Evolutionary conservation across 2,888 invertebrate species (phyloP).

Genomic region (Scrobipalpa atriplicella): DNA sequence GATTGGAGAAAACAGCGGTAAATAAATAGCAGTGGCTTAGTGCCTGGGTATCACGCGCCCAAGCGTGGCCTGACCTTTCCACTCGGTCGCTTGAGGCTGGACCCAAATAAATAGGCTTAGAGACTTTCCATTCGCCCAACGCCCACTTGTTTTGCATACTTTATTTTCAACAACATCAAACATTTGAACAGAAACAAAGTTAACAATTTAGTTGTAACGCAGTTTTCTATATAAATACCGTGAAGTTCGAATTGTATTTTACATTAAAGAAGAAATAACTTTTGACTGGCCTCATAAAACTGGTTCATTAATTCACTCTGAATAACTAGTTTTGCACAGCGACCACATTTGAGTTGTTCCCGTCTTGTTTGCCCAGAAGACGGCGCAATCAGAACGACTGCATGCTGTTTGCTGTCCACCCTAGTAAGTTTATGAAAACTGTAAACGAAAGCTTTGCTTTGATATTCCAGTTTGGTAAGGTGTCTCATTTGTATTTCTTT

Average conservation of each 20-base stretch:
- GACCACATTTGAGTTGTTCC: background rate
- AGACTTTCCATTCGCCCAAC: background rate
- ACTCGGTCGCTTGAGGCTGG: background rate
- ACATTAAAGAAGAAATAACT: too few species aligned
- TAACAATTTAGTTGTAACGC: too few species aligned
- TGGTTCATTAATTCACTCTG: too few species aligned
- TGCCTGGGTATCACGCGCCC: background rate
- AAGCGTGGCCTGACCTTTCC: constrained; percentile 22
- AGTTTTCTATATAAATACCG: too few species aligned
- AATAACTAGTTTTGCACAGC: background rate
- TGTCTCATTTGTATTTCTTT: too few species aligned
- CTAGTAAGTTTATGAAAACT: too few species aligned
- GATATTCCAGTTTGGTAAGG: too few species aligned
- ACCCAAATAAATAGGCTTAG: constrained; percentile 13
- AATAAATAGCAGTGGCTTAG: background rate
- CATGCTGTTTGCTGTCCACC: background rate
- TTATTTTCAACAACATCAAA: background rate
- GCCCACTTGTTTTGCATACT: background rate
- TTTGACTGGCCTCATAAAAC: too few species aligned
- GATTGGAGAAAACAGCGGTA: background rate
- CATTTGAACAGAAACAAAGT: too few species aligned
- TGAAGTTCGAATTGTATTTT: too few species aligned
- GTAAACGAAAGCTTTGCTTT: too few species aligned
- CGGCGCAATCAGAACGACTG: background rate
- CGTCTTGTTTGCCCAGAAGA: background rate